Conservation (phyloP, 2,888 invertebrate genomes). For the Stenotaenia linearis region DNA sequence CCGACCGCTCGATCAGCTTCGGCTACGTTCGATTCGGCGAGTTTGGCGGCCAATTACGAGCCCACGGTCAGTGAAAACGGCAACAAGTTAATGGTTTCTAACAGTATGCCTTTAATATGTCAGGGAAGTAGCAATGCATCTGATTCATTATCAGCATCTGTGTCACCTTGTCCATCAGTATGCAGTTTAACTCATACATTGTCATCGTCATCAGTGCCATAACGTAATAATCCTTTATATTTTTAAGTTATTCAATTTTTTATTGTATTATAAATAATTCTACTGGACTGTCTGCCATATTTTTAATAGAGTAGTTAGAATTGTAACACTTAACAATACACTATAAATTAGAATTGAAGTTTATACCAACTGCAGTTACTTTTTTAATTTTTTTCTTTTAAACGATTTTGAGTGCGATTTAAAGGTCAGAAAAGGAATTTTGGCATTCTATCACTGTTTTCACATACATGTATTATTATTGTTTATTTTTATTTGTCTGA, state of each 20-base stretch:
- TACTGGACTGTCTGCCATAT: neutral
- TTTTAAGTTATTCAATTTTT: neutral
- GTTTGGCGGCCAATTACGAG: neutral
- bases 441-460: too few relatives aligned
- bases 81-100: neutral
- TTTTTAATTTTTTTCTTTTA: too few relatives aligned
- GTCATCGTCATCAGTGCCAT: conserved; percentile 26
- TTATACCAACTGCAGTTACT: too few relatives aligned
- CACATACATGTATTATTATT: too few relatives aligned
- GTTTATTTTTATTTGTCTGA: too few relatives aligned
- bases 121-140: neutral
- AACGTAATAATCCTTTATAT: neutral
- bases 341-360: too few relatives aligned
- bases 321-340: too few relatives aligned
- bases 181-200: conserved; percentile 17
- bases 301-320: neutral
- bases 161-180: conserved; percentile 29
- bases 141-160: neutral
- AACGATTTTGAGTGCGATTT: too few relatives aligned
- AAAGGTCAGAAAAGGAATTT: too few relatives aligned
- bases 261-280: neutral
- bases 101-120: conserved; percentile 16
- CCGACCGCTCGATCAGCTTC: neutral
- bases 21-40: conserved; percentile 17
- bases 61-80: neutral